These are phyloP conservation scores for Drosophila maculinotata DNA, from an alignment of 2,888 invertebrate genomes.

Conservation along the genomic window DNA sequence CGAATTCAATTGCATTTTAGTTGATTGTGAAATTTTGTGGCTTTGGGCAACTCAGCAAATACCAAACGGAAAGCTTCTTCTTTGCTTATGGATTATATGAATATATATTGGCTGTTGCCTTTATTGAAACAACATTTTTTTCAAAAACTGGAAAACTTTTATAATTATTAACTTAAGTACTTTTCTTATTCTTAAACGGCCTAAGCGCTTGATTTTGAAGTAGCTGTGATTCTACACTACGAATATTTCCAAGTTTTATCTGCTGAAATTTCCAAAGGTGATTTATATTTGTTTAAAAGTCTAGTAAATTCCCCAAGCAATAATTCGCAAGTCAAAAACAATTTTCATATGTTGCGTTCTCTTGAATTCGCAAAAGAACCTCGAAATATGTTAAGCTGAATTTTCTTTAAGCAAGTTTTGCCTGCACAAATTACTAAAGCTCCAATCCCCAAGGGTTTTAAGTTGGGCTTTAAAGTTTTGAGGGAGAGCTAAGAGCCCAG, in stretches of 20 bases:
- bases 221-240: too few species aligned
- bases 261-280: too few species aligned
- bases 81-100: neutral
- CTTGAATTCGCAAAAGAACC: too few species aligned
- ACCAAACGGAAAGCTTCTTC: neutral
- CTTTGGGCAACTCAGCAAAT: constrained; percentile 5
- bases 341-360: too few species aligned
- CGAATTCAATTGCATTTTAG: constrained; percentile 48
- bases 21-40: constrained; percentile 36
- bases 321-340: too few species aligned
- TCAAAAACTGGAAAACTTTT: neutral
- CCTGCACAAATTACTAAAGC: neutral
- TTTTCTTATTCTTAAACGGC: neutral
- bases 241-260: too few species aligned
- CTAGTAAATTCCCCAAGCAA: too few species aligned
- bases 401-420: too few species aligned
- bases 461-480: neutral
- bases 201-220: too few species aligned
- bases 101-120: neutral
- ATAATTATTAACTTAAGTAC: too few species aligned
- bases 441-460: neutral
- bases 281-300: too few species aligned
- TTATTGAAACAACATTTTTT: neutral
- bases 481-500: neutral
- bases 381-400: too few species aligned